A percentile compares a stretch with the other conserved stretches of the same genome.
Evolutionary conservation across 2,113 vertebrate genomes (phyloP).

Genomic region (Bos taurus): ARS-UCD2.0 NC_037336.1:30204001-30204500

Average conservation of each 20-base stretch:
- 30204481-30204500: no score
- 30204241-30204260: background rate
- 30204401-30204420: no score
- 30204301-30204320: background rate
- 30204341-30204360: background rate
- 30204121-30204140: background rate
- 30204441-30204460: no score
- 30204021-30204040: background rate
- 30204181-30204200: background rate
- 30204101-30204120: background rate
- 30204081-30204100: background rate
- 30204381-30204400: no score
- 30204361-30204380: background rate
- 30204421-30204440: no score
- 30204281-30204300: background rate
- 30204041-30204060: background rate
- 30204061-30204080: background rate
- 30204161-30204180: background rate
- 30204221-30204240: background rate
- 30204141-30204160: background rate
- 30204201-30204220: background rate
- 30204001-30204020: background rate
- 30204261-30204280: background rate
- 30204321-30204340: background rate
- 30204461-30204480: no score